Evolutionary conservation across 1,140 invertebrate genomes (phyloP).

Genomic region (Carposina sasakii): DNA sequence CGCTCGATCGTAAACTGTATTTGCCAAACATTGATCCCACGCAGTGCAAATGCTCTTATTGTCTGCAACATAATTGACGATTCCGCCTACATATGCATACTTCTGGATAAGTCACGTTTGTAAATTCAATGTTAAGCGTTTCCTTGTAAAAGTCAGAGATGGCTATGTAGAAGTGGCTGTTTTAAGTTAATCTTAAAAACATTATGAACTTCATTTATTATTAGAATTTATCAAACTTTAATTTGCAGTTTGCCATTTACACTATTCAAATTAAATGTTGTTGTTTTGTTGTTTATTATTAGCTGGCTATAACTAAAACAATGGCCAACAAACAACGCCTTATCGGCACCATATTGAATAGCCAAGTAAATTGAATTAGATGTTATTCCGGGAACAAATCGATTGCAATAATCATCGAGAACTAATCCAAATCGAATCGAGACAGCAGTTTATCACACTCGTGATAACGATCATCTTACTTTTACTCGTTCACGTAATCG

Average conservation of each 20-base stretch:
- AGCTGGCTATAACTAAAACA: too few relatives aligned
- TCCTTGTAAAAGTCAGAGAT: too few relatives aligned
- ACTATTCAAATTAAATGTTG: too few relatives aligned
- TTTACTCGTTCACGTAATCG: conserved; percentile 13
- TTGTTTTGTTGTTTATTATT: too few relatives aligned
- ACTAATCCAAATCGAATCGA: conserved; percentile 20
- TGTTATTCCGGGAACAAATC: conserved; percentile 45
- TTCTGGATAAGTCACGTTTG: conserved; percentile 17
- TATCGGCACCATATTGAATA: conserved; percentile 40
- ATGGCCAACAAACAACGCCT: too few relatives aligned
- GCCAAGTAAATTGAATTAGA: conserved; percentile 45
- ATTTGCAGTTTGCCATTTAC: too few relatives aligned
- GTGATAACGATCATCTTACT: conserved; percentile 14
- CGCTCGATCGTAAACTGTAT: too few relatives aligned
- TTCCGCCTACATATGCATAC: conserved; percentile 17
- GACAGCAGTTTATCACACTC: conserved; percentile 30
- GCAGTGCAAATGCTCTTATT: conserved; percentile 14
- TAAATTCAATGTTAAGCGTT: too few relatives aligned
- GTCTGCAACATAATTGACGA: conserved; percentile 14
- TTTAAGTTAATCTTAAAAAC: too few relatives aligned
- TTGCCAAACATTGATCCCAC: conserved; percentile 30
- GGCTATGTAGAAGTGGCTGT: too few relatives aligned
- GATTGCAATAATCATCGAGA: conserved; percentile 40
- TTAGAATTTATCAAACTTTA: too few relatives aligned
- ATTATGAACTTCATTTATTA: too few relatives aligned